A percentile compares a stretch with the other conserved stretches of the same genome.
These are phyloP conservation scores for Tigriopus japonicus DNA, from an alignment of 1,140 invertebrate species.

Conservation along the genomic window DNA sequence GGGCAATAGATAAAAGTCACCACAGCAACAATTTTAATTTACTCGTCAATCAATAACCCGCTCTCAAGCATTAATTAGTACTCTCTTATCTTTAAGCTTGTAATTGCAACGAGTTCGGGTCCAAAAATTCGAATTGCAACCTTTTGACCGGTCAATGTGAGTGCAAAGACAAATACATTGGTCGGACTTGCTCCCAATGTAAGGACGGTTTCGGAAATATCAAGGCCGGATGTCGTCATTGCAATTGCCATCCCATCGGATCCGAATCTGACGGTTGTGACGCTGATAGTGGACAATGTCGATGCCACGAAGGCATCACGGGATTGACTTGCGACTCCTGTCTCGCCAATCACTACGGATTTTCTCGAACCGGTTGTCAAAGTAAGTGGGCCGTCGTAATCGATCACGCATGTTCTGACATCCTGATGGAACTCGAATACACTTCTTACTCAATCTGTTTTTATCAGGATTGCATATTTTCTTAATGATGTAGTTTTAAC, in stretches of 20 bases:
- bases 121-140: background rate
- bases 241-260: slow-evolving; percentile 52
- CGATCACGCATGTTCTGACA: no score
- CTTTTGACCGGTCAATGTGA: slow-evolving; percentile 28
- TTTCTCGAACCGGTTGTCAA: slow-evolving; percentile 51
- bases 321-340: slow-evolving; percentile 48
- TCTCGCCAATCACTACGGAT: slow-evolving; percentile 57
- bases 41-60: no score
- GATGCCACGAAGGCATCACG: slow-evolving; percentile 48
- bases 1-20: no score
- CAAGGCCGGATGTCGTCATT: slow-evolving; percentile 33
- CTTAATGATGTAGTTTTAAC: no score
- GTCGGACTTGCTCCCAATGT: slow-evolving; percentile 69
- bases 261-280: slow-evolving; percentile 51
- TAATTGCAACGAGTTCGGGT: background rate
- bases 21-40: no score
- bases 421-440: no score
- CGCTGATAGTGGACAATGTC: slow-evolving; percentile 58
- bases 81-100: slow-evolving; percentile 20
- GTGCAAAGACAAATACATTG: slow-evolving; percentile 58
- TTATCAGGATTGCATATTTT: no score
- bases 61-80: no score
- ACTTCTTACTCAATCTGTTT: no score
- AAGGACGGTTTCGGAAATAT: slow-evolving; percentile 27
- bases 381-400: slow-evolving; percentile 24